Conservation (phyloP, 1,140 invertebrate species). For the fruit fly (Drosophila melanogaster) region Release_6_plus_ISO1_MT NC_004354.4:20310001-20310500, state of each 20-base stretch:
- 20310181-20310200: not conserved
- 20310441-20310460: constrained; percentile 66
- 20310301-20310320: constrained; percentile 45
- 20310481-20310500: constrained; percentile 88
- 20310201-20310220: not conserved
- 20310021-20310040: constrained; percentile 19
- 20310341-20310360: constrained; percentile 56
- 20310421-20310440: constrained; percentile 77
- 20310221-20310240: too few species aligned
- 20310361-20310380: constrained; percentile 48
- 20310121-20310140: constrained; percentile 4
- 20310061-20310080: not conserved
- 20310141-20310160: not conserved
- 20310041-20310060: not conserved
- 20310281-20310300: not conserved
- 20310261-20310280: not conserved
- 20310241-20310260: too few species aligned
- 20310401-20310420: constrained; percentile 68
- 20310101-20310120: not conserved
- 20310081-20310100: not conserved
- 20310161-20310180: too few species aligned
- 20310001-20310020: constrained; percentile 48
- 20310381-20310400: constrained; percentile 56
- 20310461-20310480: constrained; percentile 86
- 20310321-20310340: constrained; percentile 62